Base-by-base conservation (phyloP, 2,113 vertebrate genomes). In the Synchiropus splendidus region DNA sequence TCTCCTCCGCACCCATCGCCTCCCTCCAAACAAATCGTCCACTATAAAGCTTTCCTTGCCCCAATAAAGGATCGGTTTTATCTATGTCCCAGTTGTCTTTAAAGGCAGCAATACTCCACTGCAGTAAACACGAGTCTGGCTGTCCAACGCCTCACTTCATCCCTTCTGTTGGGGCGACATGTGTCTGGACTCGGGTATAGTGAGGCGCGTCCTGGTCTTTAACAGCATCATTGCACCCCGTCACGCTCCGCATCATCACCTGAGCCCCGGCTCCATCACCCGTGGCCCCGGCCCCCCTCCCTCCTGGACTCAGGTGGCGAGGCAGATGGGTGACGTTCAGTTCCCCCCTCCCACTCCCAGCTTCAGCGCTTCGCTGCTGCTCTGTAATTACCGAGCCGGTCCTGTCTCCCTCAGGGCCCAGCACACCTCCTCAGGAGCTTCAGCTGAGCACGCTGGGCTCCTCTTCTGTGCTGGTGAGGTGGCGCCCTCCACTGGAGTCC, bases 401-500 rank as follows among this genome's bases (percentile, higher is more conserved):
- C 33, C 9, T 13, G 31, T 13, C 17, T 45, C 56, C 45, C 55
- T 4, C 72, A 97, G 95, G 89, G 51, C 95, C 94, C 9, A 93
- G 88, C 0, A 88, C 91, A 1, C 89, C 95, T 51, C 95, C 95
- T 0, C 86, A 89, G 0, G 92, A 96, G 63, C 78, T 98, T 59
- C 84, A 89, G 59, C 80, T 98, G 72, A 93, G 85, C 17, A 83
- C 87, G 0, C 70, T 94, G 64, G 89, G 91, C 33, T 88, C 90
- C 0, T 90, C 87, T 0, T 88, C 90, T 0, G 91, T 98, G 8
- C 83, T 90, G 77, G 86, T 92, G 67, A 92, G 86, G 78, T 98
- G 95, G 95, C 91, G 87, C 48, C 94, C 93, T 17, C 95, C 94
- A 0, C 69, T 83, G 1, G 94, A 98, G 67, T 87, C 95, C 16